Percentiles rank a stretch among this genome's conserved stretches.
Evolutionary conservation across 92 coral and sea anemone genomes (phyloP).

Genomic region (Palythoa heliodiscus): DNA sequence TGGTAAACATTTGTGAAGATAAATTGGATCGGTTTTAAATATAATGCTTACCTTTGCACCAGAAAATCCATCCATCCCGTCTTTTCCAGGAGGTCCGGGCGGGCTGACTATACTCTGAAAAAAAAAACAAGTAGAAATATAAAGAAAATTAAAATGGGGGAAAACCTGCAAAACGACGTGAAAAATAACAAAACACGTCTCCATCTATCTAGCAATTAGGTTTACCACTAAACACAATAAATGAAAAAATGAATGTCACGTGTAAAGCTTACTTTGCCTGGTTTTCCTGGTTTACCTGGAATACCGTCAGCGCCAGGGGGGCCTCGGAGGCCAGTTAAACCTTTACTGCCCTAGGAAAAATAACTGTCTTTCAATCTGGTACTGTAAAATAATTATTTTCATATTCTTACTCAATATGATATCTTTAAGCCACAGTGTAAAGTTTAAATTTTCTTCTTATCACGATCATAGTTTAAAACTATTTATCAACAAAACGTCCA

Average conservation of each 20-base stretch:
- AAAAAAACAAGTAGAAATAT: neutral
- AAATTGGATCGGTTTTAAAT: neutral
- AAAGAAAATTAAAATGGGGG: no score
- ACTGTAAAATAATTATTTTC: neutral
- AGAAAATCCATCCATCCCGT: slow-evolving; percentile 23
- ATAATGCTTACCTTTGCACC: slow-evolving; percentile 10
- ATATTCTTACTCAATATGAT: no score
- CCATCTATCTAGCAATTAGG: no score
- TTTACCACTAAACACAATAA: no score
- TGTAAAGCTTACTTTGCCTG: slow-evolving; percentile 22
- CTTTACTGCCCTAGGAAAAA: slow-evolving; percentile 14
- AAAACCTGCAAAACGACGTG: neutral
- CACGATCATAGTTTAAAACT: no score
- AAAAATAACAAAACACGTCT: no score
- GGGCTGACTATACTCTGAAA: slow-evolving; percentile 19
- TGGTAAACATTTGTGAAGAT: no score
- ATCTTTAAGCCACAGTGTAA: neutral
- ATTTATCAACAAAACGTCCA: no score
- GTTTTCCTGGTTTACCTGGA: slow-evolving; percentile 17
- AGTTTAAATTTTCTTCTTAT: no score
- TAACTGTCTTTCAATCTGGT: neutral
- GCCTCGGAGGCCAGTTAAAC: slow-evolving; percentile 13
- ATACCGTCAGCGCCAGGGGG: neutral
- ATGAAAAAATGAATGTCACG: no score
- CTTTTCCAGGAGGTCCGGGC: slow-evolving; percentile 21